Evolutionary conservation across 2,113 vertebrate species (phyloP), one percentile per base, ranked within the genome.

Genomic region (Shinisaurus crocodilurus): DNA sequence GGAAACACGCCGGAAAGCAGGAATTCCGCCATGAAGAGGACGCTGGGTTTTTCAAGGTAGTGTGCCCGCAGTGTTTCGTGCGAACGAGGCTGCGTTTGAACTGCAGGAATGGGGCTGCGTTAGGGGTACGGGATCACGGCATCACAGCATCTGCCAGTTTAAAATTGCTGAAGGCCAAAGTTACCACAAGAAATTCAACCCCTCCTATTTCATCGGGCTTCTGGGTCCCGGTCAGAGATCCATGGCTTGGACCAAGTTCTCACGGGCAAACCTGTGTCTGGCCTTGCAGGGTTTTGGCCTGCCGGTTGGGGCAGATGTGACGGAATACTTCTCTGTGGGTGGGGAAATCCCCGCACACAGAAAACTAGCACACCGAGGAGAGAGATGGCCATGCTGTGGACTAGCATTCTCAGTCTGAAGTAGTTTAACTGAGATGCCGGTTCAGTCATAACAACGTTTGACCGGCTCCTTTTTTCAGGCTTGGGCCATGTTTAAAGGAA

Each of bases 1-100:
- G 98, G 98, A 99, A 99, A 93, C 98, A 99, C 1, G 98, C 98
- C 0, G 98, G 98, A 45, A 99, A 99, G 86, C 98, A 99, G 89
- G 98, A 99, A 94, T 99, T 98, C 96, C 96, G 98, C 1, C 97
- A 97, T 9, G 98, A 99, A 2, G 98, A 99, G 89, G 98, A 99
- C 45, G 98, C 97, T 0, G 98, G 98, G 54, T 98, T 99, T 87
- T 99, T 99, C 91, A 99, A 98, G 98, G 98, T 98, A 54, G 84
- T 1, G 16, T 25, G 2, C 3, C 32, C 15, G 50, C 80, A 63
- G 20, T 23, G 20, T 63, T 23, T 2, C 12, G 16, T 18, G 20
- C 20, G 60, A 23, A 54, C 9, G 10, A 54, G 5, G 7, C 48
- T 48, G 63, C 23, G 63, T 65, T 65, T 15, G 16, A 69, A 32